Conservation (phyloP, 2,113 vertebrate species). For the Uropsilus gracilis region DNA sequence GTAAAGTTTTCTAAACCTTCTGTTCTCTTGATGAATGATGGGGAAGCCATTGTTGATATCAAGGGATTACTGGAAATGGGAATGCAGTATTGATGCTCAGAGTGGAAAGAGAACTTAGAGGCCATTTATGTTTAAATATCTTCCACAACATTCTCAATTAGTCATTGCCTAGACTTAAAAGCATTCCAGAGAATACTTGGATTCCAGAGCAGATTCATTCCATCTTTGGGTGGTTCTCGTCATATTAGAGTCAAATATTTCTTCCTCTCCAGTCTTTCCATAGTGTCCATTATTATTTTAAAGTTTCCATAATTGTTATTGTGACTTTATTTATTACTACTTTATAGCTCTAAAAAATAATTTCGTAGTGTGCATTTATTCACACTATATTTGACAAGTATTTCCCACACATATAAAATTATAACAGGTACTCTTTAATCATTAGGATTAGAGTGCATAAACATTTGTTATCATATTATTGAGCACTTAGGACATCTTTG, state of each 20-base stretch:
- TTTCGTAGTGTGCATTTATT: background rate
- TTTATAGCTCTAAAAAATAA: slow-evolving; percentile 40
- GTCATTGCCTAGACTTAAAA: slow-evolving; percentile 56
- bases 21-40: slow-evolving; percentile 47
- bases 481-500: slow-evolving; percentile 10
- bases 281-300: slow-evolving; percentile 37
- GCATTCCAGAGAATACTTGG: slow-evolving; percentile 60
- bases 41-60: slow-evolving; percentile 31
- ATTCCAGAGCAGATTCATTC: slow-evolving; percentile 55
- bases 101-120: slow-evolving; percentile 24
- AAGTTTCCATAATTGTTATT: slow-evolving; percentile 6
- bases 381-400: slow-evolving; percentile 36
- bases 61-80: slow-evolving; percentile 15
- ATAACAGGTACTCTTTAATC: slow-evolving; percentile 11
- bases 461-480: slow-evolving; percentile 8
- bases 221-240: slow-evolving; percentile 25
- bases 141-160: slow-evolving; percentile 34
- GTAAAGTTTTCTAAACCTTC: slow-evolving; percentile 37
- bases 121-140: slow-evolving; percentile 60
- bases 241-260: slow-evolving; percentile 35
- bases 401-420: slow-evolving; percentile 54
- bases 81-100: slow-evolving; percentile 43
- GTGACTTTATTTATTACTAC: slow-evolving; percentile 44
- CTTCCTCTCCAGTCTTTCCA: background rate
- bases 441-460: slow-evolving; percentile 34